Conservation (phyloP, 1,140 invertebrate genomes). For the Subanguina moxae region DNA sequence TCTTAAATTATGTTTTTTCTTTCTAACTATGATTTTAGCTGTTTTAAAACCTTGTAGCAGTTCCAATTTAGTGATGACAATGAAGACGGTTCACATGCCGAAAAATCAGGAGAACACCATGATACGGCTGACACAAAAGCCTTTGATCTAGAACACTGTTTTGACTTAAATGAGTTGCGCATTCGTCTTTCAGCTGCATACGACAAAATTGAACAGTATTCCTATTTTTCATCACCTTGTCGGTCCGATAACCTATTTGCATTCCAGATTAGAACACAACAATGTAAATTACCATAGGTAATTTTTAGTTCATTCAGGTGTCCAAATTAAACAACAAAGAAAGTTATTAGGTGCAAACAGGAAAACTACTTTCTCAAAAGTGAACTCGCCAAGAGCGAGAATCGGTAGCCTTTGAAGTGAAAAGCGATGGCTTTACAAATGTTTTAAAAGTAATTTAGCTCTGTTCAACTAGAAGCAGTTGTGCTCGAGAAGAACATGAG, state of each 20-base stretch:
- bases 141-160: constrained; percentile 14
- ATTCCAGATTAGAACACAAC: no score
- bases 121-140: neutral
- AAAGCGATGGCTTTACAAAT: no score
- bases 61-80: neutral
- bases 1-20: no score
- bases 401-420: constrained; percentile 2
- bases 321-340: neutral
- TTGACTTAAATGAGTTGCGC: constrained; percentile 16
- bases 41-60: no score
- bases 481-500: neutral
- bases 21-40: no score
- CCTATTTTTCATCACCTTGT: no score
- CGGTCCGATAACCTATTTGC: no score
- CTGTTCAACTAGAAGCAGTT: neutral
- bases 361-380: neutral
- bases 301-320: no score
- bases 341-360: neutral
- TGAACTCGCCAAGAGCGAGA: constrained; percentile 2
- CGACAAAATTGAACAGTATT: constrained; percentile 16
- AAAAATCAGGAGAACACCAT: neutral
- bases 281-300: no score
- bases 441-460: neutral
- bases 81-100: neutral
- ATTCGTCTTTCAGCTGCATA: constrained; percentile 14